A percentile compares a stretch with the other conserved stretches of the same genome.
These are phyloP conservation scores for Cataglyphis hispanica DNA, from an alignment of 1,140 invertebrate species.

Conservation along the genomic window DNA sequence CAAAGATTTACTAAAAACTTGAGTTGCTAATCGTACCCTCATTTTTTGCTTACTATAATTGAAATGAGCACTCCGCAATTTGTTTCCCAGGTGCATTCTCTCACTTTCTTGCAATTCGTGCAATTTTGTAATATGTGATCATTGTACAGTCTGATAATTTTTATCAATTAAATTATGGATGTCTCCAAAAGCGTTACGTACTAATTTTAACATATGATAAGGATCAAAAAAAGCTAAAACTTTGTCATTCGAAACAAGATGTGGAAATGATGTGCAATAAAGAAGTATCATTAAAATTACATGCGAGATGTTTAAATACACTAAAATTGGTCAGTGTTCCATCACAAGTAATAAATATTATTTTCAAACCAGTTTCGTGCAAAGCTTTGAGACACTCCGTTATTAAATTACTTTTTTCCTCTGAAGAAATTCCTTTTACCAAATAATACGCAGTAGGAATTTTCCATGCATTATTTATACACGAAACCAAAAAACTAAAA, in stretches of 20 bases:
- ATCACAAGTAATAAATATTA: background rate
- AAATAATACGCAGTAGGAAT: background rate
- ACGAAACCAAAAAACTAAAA: background rate
- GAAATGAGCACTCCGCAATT: background rate
- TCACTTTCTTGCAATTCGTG: background rate
- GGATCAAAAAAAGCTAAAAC: background rate
- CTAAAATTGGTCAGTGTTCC: background rate
- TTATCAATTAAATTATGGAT: background rate
- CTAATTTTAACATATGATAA: slow-evolving; percentile 7
- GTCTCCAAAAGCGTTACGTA: background rate
- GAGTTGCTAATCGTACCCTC: background rate
- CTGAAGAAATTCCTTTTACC: background rate
- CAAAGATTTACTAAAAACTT: background rate
- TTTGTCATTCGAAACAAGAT: background rate
- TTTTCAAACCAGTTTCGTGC: too few species aligned
- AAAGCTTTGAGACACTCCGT: too few species aligned
- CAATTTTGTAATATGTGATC: background rate
- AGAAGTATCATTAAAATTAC: background rate
- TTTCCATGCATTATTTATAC: slow-evolving; percentile 13
- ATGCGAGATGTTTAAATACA: background rate
- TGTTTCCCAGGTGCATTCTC: background rate
- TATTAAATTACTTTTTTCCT: background rate
- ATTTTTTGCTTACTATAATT: background rate
- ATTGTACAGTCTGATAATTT: background rate
- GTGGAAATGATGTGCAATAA: background rate